Evolutionary conservation across 2,797 vertebrate species (phyloP).

Genomic region (Phoebastria nigripes): DNA sequence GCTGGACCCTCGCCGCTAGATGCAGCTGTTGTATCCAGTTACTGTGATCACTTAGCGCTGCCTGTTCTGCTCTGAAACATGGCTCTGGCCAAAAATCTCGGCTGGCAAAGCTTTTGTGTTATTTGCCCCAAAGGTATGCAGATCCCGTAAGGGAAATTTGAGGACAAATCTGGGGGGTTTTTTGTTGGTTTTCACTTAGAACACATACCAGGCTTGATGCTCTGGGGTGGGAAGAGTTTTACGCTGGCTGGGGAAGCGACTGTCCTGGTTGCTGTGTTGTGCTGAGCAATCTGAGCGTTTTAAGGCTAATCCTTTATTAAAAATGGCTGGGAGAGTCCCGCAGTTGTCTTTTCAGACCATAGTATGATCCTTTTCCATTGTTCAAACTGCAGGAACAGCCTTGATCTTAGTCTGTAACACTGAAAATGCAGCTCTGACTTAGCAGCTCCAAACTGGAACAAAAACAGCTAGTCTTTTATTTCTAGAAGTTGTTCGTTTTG

Average conservation of each 20-base stretch:
- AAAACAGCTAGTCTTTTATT: background rate
- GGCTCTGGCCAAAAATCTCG: background rate
- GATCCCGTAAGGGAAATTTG: background rate
- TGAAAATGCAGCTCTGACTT: background rate
- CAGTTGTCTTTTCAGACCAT: background rate
- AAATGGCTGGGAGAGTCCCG: background rate
- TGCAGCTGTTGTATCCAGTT: background rate
- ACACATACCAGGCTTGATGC: background rate
- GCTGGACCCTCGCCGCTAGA: fast-evolving
- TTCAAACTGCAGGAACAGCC: background rate
- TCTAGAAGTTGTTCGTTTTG: background rate
- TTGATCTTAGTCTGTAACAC: background rate
- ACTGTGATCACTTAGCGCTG: fast-evolving
- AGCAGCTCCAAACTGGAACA: background rate
- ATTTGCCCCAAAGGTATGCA: background rate
- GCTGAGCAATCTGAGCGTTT: background rate
- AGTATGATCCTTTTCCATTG: background rate
- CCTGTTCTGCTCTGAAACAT: background rate
- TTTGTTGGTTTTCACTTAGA: background rate
- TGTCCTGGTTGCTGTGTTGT: background rate
- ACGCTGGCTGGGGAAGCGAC: background rate
- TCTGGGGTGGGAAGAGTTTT: background rate
- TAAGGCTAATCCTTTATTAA: background rate
- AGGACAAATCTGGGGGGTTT: background rate
- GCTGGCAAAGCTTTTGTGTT: background rate